Evolutionary conservation across 1,140 invertebrate species (phyloP).

Genomic region (Aphelinus certus): DNA sequence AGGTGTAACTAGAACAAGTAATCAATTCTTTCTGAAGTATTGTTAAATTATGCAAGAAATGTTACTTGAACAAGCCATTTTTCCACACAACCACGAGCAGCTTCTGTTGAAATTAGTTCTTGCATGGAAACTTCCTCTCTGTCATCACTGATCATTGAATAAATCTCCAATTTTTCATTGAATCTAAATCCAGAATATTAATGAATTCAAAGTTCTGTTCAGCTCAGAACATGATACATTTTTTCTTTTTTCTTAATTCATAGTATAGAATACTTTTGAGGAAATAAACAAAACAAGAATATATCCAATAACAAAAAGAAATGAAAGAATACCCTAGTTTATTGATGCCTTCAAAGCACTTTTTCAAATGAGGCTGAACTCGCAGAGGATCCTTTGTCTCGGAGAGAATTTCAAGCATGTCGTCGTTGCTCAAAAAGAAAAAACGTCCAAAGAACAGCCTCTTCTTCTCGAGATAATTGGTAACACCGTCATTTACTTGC

Average conservation of each 20-base stretch:
- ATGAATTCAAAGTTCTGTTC: too few species aligned
- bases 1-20: too few species aligned
- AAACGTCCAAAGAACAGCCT: conserved; percentile 91
- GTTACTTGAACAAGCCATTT: conserved; percentile 85
- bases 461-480: conserved; percentile 92
- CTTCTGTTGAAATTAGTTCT: conserved; percentile 77
- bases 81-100: conserved; percentile 89
- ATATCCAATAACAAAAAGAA: not conserved
- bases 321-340: conserved; percentile 60
- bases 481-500: conserved; percentile 85
- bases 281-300: too few species aligned
- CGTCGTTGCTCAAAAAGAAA: conserved; percentile 95
- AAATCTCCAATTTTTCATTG: conserved; percentile 80
- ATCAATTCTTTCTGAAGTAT: too few species aligned
- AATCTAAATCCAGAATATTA: conserved; percentile 64
- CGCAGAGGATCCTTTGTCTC: conserved; percentile 89
- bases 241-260: too few species aligned
- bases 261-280: too few species aligned
- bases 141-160: conserved; percentile 87
- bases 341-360: conserved; percentile 81
- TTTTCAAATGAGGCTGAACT: conserved; percentile 91
- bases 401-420: conserved; percentile 93
- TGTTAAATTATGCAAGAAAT: not conserved
- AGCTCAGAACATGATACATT: too few species aligned
- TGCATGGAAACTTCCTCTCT: conserved; percentile 80